A percentile compares a stretch with the other conserved stretches of the same genome.
These are phyloP conservation scores for Nixonia krombeini DNA, from an alignment of 1,140 invertebrate genomes.

Conservation along the genomic window DNA sequence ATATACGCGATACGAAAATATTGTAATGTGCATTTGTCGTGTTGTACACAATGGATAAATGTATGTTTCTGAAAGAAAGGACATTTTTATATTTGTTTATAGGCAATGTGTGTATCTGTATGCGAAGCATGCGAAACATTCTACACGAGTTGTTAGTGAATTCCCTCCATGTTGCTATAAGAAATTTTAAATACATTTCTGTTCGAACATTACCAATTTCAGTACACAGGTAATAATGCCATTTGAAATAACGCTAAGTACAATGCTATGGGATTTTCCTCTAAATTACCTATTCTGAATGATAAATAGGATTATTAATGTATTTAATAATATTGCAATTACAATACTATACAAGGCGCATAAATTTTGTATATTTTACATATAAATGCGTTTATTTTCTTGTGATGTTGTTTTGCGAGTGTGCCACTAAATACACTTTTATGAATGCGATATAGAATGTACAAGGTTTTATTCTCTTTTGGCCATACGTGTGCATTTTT, in stretches of 20 bases:
- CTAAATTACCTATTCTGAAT: conserved; percentile 56
- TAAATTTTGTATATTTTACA: conserved; percentile 67
- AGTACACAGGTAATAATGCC: conserved; percentile 59
- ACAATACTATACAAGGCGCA: conserved; percentile 44
- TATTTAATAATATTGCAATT: conserved; percentile 52
- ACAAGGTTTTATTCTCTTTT: conserved; percentile 52
- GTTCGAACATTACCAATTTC: conserved; percentile 63
- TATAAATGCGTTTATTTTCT: conserved; percentile 58
- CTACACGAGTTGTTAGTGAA: conserved; percentile 67
- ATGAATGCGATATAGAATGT: conserved; percentile 42
- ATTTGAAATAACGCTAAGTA: conserved; percentile 71
- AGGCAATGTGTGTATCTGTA: conserved; percentile 41
- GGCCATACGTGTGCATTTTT: conserved; percentile 10
- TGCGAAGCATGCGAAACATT: conserved; percentile 60
- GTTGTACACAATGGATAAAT: too few relatives aligned
- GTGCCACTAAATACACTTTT: conserved; percentile 47
- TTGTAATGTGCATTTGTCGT: conserved; percentile 23
- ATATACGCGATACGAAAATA: neutral
- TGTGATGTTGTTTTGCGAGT: conserved; percentile 57
- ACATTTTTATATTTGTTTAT: conserved; percentile 70
- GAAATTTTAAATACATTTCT: conserved; percentile 56
- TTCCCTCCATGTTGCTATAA: conserved; percentile 70
- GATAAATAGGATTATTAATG: conserved; percentile 42
- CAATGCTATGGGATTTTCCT: conserved; percentile 65
- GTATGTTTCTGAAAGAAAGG: conserved; percentile 45